Evolutionary conservation across 1,140 invertebrate species (phyloP), one percentile per base, ranked within the genome.

Genomic region (Uloborus diversus): DNA sequence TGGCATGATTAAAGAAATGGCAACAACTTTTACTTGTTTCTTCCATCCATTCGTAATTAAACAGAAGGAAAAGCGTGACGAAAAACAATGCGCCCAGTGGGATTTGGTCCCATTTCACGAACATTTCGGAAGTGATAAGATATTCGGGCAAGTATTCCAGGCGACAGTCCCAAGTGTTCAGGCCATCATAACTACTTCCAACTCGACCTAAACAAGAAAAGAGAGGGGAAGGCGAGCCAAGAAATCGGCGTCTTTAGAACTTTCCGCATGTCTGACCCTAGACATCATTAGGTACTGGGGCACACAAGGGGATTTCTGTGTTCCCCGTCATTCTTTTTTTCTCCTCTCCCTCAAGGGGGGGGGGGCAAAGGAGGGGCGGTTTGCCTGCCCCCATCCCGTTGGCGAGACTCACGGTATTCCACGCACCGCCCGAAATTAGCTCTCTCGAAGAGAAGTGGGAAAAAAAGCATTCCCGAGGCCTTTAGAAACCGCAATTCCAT

Each of bases 261-360:
- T 78, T 78, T 78, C 73, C 73, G 73, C 73, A 32, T 78, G 61
- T 78, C 62, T 78, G 73, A 78, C 73, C 73, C 62, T 33, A 78
- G 73, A 78, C 73, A 78, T 78, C 73, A 78, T 78, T 78, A 78
- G 62, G 62, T 65, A 33, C 13, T 37, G 62, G 62, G 61, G n/a
- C 56, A 47, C 33, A 51, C 57, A 64, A 75, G 56, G 71, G 69
- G 56, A 33, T 30, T 33, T 25, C 35, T 47, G 56, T 47, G 17
- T 32, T 42, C 37, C 33, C 30, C 42, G 14, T n/a, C 17, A n/a
- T n/a, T n/a, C n/a, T n/a, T n/a, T n/a, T n/a, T n/a, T 33, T 53
- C 51, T 27, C 42, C 64, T 28, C 23, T 35, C n/a, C 66, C 25
- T 4, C n/a, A 5, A n/a, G 64, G 64, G 64, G 37, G 37, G 17